phyloP scores from a whole-genome alignment of 2,797 vertebrate species.

The Falco columbarius region DNA sequence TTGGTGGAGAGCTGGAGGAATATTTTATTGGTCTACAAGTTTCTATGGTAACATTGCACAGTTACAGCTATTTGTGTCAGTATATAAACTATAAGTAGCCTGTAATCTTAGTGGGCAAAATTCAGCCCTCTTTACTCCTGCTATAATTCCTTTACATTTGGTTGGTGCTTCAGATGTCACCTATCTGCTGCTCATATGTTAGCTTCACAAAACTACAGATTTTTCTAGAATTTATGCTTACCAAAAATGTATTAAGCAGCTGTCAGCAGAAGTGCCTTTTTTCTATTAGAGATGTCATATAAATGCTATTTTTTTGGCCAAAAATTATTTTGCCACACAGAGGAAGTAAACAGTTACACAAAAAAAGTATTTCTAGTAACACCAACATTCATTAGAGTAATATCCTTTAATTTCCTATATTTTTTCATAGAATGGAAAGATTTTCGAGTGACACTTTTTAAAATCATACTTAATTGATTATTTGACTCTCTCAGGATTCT shows the following conservation, averaged over 20 bases:
- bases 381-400: not conserved
- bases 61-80: conserved; percentile 70
- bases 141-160: conserved; percentile 17
- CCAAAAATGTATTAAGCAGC: not conserved
- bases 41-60: conserved; percentile 73
- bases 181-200: conserved; percentile 9
- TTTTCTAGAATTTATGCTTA: not conserved
- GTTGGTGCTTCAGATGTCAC: conserved; percentile 1
- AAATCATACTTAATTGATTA: not conserved
- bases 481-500: not conserved
- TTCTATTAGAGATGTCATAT: not conserved
- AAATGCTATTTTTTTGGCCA: not conserved
- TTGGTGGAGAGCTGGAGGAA: conserved; percentile 53
- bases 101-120: conserved; percentile 44
- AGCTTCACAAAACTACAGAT: not conserved
- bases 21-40: conserved; percentile 69
- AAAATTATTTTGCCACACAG: not conserved
- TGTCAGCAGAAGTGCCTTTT: not conserved
- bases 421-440: not conserved
- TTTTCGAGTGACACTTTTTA: not conserved
- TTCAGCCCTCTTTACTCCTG: not conserved
- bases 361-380: not conserved
- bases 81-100: conserved; percentile 74
- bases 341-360: not conserved
- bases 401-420: not conserved